These are phyloP conservation scores for Salvelinus sp. DNA, from an alignment of 2,113 vertebrate genomes.

Conservation along the genomic window DNA sequence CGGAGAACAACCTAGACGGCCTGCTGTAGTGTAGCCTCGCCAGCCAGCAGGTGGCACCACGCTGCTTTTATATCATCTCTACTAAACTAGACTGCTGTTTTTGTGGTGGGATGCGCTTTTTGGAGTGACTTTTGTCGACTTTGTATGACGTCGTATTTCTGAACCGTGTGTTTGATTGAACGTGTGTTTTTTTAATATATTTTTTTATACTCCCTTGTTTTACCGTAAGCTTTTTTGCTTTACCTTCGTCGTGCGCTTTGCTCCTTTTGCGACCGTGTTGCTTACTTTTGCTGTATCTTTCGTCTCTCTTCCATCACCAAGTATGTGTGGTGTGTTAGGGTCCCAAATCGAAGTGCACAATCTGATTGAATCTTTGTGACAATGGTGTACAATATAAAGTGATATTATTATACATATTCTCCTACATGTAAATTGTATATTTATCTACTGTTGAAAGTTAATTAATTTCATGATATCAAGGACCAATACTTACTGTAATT, in stretches of 20 bases:
- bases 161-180: neutral
- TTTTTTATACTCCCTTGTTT: constrained; percentile 10
- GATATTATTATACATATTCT: constrained; percentile 15
- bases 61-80: neutral
- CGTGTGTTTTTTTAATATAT: neutral
- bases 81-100: neutral
- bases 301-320: neutral
- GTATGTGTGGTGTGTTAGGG: neutral
- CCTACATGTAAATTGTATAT: constrained; percentile 28
- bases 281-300: neutral
- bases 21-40: constrained; percentile 75
- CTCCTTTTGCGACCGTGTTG: constrained; percentile 20
- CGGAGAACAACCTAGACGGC: constrained; percentile 87
- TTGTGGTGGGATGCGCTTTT: neutral
- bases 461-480: constrained; percentile 3
- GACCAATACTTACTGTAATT: constrained; percentile 42
- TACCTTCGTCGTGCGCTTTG: constrained; percentile 11
- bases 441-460: neutral
- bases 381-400: neutral
- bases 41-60: neutral
- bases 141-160: constrained; percentile 16
- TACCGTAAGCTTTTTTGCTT: neutral
- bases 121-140: constrained; percentile 1
- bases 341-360: too few species aligned
- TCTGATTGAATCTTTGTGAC: neutral